These are phyloP conservation scores for Thunnus maccoyii DNA, from an alignment of 2,113 vertebrate genomes.

Conservation along the genomic window DNA sequence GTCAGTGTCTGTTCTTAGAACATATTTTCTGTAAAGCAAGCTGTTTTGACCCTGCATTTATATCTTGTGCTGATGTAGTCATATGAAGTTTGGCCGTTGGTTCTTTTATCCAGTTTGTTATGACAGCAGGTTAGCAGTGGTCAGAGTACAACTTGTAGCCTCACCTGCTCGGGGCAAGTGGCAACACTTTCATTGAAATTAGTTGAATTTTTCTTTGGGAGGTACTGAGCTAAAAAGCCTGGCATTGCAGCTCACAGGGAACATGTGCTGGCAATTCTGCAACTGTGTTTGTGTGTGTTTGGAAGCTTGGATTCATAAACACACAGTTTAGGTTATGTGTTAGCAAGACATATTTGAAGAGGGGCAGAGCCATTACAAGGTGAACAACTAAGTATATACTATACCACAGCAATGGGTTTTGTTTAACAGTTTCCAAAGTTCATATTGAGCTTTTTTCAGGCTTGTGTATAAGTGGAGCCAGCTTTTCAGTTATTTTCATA, in stretches of 20 bases:
- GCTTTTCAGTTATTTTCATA: too few relatives aligned
- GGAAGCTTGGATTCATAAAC: not conserved
- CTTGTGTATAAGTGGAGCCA: too few relatives aligned
- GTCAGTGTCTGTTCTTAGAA: not conserved
- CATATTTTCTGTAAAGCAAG: conserved; percentile 7
- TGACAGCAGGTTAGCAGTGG: conserved; percentile 55
- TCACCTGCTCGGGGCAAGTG: conserved; percentile 8
- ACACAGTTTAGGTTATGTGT: too few relatives aligned
- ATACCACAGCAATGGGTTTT: too few relatives aligned
- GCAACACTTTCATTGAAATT: conserved; percentile 39
- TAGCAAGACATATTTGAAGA: not conserved
- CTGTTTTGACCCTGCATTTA: conserved; percentile 14
- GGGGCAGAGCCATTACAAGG: not conserved
- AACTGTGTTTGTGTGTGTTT: conserved; percentile 1
- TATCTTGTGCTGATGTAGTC: conserved; percentile 31
- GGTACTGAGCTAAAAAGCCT: not conserved
- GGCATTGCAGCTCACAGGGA: not conserved
- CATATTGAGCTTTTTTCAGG: too few relatives aligned
- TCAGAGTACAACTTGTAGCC: conserved; percentile 6
- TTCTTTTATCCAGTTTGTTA: conserved; percentile 48
- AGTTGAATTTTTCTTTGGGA: conserved; percentile 18
- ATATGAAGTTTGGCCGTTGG: conserved; percentile 7
- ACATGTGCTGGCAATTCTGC: not conserved
- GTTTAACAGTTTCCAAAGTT: too few relatives aligned
- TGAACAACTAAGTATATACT: not conserved